These are phyloP conservation scores for Ptychoptera contaminata DNA, from an alignment of 2,888 invertebrate species.

Conservation along the genomic window DNA sequence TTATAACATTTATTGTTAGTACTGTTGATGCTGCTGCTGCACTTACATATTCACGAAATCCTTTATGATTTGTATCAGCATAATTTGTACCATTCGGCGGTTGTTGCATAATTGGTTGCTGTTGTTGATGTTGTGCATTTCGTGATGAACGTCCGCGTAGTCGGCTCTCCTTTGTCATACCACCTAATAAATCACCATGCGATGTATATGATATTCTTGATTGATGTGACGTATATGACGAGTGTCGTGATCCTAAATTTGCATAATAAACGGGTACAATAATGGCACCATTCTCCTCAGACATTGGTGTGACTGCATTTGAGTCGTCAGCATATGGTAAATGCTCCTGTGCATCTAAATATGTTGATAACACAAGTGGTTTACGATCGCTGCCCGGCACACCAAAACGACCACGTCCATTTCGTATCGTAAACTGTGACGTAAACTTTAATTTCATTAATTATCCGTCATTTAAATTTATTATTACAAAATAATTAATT, in stretches of 20 bases:
- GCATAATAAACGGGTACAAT: constrained; percentile 83
- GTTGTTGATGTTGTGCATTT: constrained; percentile 32
- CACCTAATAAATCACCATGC: constrained; percentile 76
- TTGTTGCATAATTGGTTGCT: background rate
- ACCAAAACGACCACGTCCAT: constrained; percentile 59
- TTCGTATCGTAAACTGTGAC: constrained; percentile 63
- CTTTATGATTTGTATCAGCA: constrained; percentile 45
- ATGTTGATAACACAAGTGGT: constrained; percentile 84
- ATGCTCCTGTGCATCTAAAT: constrained; percentile 87
- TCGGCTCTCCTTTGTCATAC: constrained; percentile 78
- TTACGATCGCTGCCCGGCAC: constrained; percentile 79
- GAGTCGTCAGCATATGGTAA: constrained; percentile 96
- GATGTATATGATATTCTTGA: constrained; percentile 88
- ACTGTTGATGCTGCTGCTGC: no score
- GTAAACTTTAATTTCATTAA: background rate
- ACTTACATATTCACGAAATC: constrained; percentile 58
- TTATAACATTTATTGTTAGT: no score
- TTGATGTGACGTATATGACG: constrained; percentile 90
- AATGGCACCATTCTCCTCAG: constrained; percentile 92
- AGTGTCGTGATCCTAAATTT: constrained; percentile 79
- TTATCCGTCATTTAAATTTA: no score
- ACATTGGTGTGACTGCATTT: constrained; percentile 94
- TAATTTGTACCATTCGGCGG: constrained; percentile 40
- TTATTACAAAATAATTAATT: no score
- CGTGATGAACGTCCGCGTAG: constrained; percentile 59